Conservation (phyloP, 2,888 invertebrate genomes). For the Hipparchia sbordonii region DNA sequence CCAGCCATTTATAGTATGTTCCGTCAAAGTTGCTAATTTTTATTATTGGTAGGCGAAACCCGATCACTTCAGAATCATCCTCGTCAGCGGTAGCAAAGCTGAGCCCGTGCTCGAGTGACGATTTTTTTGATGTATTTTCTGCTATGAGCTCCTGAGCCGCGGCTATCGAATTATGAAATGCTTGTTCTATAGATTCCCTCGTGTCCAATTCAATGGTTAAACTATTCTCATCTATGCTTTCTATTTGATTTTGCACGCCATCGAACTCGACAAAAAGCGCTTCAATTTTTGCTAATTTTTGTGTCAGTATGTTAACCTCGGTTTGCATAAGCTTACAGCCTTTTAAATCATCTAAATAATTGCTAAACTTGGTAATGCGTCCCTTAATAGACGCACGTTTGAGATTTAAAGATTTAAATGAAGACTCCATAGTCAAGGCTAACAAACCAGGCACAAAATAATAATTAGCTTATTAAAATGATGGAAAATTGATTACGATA, state of each 20-base stretch:
- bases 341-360: background rate
- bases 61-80: background rate
- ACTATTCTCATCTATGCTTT: slow-evolving; percentile 18
- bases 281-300: slow-evolving; percentile 19
- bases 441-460: background rate
- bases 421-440: background rate
- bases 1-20: background rate
- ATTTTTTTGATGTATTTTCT: background rate
- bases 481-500: background rate
- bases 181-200: background rate
- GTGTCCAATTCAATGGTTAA: slow-evolving; percentile 11
- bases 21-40: slow-evolving; percentile 13
- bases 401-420: background rate
- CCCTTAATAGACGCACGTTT: background rate
- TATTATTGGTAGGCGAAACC: background rate
- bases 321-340: background rate
- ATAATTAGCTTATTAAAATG: background rate
- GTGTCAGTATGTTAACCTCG: slow-evolving; percentile 22
- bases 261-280: slow-evolving; percentile 26
- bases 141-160: background rate
- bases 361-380: background rate
- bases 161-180: background rate
- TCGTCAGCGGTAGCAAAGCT: background rate
- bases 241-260: slow-evolving; percentile 24
- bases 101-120: background rate